phyloP scores from a whole-genome alignment of 2,888 invertebrate species.

The Cosmia trapezina region DNA sequence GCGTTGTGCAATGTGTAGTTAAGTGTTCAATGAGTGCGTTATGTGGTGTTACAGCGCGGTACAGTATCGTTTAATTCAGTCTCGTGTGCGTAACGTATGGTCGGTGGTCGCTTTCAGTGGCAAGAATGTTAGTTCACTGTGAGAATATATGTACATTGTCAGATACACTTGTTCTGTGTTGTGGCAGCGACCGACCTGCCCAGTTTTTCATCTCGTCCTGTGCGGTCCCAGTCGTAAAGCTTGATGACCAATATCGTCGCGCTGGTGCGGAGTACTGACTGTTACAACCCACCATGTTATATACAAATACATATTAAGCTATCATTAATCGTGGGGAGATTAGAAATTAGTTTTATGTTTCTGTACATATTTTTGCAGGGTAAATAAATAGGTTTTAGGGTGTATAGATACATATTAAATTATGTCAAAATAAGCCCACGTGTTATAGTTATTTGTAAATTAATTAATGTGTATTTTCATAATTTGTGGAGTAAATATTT shows the following conservation, averaged over 20 bases:
- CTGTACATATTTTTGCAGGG: constrained; percentile 53
- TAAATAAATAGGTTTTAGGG: constrained; percentile 35
- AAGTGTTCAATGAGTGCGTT: constrained; percentile 38
- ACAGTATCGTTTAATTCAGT: constrained; percentile 24
- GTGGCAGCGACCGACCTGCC: constrained; percentile 93
- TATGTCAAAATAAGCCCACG: constrained; percentile 43
- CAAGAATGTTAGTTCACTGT: constrained; percentile 63
- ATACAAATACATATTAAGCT: constrained; percentile 72
- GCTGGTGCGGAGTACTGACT: constrained; percentile 84
- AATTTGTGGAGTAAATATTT: constrained; percentile 25
- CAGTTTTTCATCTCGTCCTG: constrained; percentile 97
- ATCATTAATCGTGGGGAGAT: constrained; percentile 33
- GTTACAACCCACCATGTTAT: constrained; percentile 85
- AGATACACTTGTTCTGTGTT: constrained; percentile 47
- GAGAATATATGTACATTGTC: constrained; percentile 61
- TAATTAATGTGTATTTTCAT: constrained; percentile 26
- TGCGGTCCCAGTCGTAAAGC: constrained; percentile 98
- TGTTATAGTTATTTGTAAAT: constrained; percentile 39
- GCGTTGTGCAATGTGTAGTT: constrained; percentile 29
- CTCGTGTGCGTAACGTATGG: constrained; percentile 44
- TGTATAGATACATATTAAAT: constrained; percentile 48
- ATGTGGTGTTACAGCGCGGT: constrained; percentile 26
- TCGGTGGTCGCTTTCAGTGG: constrained; percentile 54
- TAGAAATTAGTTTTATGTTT: constrained; percentile 55
- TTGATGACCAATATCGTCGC: constrained; percentile 86